Base-by-base conservation (phyloP, 2,113 vertebrate genomes). In the Serilophus lunatus region DNA sequence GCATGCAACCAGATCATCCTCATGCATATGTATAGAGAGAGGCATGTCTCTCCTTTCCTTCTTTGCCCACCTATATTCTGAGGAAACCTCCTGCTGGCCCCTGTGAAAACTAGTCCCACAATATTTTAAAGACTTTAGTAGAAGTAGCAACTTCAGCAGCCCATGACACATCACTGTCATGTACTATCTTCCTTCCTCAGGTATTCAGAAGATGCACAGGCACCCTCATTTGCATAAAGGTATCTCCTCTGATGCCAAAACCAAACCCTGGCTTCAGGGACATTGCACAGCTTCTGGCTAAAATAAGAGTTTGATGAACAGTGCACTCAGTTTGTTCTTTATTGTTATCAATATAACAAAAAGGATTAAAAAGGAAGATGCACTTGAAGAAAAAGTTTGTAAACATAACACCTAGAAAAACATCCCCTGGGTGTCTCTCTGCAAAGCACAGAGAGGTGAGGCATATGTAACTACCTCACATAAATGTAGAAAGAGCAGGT, bases 161-260 rank as follows among this genome's bases (percentile, higher is more conserved):
- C 40, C 29, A 17, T 2, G 8, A 20, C 22, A 50, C 1, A 3
- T 56, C 35, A 50, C 19, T 38, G 23, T 25, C 2, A 0, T 1
- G 0, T 11, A 38, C 28, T 10, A 49, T 25, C 5, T 28, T 29
- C 9, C 35, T 61, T 60, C 51, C 63, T 18, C 19, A 35, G 44
- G 28, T 23, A 69, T 82, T 71, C 75, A 64, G 59, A 83, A 69
- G 61, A 47, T 23, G 10, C 18, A 51, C 25, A 35, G 6, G 2
- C 36, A 26, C n/a, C 56, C 24, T 40, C 36, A 19, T 68, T 91
- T 60, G 10, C 42, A 38, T 18, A 31, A 53, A 60, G 18, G 53
- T 13, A 70, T 59, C 19, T 47, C n/a, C 18, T 71, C 45, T 72
- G 29, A 35, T 42, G 31, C 61, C 13, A 54, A 82, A 92, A 54